phyloP scores from a whole-genome alignment of 2,113 vertebrate genomes.

The Motacilla tschutschensis region DNA sequence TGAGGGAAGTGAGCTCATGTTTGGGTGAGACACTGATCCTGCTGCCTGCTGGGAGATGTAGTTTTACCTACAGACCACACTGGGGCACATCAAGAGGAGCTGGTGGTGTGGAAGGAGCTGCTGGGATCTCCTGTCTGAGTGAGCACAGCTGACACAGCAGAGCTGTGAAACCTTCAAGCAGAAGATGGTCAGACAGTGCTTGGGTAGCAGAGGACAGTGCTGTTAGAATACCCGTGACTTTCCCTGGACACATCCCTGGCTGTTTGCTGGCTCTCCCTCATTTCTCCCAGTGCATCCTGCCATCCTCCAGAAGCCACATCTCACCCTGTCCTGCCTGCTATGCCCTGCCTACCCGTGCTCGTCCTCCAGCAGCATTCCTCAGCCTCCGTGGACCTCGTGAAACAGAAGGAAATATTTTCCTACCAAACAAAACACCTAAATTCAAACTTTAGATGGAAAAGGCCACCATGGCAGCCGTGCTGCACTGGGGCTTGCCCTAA shows the following conservation, averaged over 20 bases:
- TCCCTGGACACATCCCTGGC: no score
- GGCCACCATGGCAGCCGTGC: background rate
- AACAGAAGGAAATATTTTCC: background rate
- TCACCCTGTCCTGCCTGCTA: background rate
- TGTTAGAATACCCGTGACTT: background rate
- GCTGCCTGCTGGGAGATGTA: constrained; percentile 72
- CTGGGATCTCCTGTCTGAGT: background rate
- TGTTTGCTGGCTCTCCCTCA: background rate
- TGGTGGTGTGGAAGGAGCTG: background rate
- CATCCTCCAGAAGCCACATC: background rate
- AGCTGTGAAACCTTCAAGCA: background rate
- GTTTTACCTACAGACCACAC: constrained; percentile 6
- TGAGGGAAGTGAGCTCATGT: constrained; percentile 54
- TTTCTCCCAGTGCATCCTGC: background rate
- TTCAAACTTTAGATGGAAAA: background rate
- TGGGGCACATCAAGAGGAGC: fast-evolving
- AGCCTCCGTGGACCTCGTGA: fast-evolving
- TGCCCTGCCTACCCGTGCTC: fast-evolving
- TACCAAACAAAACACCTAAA: background rate
- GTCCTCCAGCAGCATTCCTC: background rate
- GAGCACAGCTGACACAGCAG: background rate
- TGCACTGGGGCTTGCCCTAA: background rate
- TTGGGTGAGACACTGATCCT: background rate
- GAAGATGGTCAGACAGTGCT: fast-evolving
- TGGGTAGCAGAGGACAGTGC: fast-evolving